Conservation (phyloP, 2,797 vertebrate genomes). For the Anomalospiza imberbis region DNA sequence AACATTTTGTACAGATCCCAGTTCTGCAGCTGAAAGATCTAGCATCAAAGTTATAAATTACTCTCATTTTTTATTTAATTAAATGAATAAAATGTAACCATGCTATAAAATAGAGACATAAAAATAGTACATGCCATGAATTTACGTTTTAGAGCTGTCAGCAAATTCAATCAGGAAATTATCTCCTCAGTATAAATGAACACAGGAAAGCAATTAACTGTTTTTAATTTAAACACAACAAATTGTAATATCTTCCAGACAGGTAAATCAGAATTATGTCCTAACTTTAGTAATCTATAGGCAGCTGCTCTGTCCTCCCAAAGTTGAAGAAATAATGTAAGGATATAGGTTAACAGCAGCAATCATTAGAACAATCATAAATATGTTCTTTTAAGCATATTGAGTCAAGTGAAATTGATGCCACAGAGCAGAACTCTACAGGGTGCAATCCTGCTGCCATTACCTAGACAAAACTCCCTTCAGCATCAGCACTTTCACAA, state of each 20-base stretch:
- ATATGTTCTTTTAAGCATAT: neutral
- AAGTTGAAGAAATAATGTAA: neutral
- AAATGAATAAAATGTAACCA: neutral
- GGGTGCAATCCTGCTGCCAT: neutral
- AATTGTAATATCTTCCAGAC: neutral
- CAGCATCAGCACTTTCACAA: neutral
- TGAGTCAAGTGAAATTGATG: neutral
- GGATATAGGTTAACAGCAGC: neutral
- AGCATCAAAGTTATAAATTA: neutral
- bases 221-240: constrained; percentile 32
- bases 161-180: neutral
- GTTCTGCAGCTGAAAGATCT: neutral
- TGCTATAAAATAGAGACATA: neutral
- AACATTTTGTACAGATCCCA: neutral
- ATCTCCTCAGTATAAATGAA: constrained; percentile 30
- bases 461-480: neutral
- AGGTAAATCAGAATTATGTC: constrained; percentile 16
- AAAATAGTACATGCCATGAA: neutral
- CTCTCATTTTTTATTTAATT: neutral
- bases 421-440: neutral
- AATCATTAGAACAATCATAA: neutral
- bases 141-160: neutral
- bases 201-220: neutral
- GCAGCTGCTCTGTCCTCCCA: neutral
- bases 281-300: neutral